Conservation (phyloP, 2,888 invertebrate genomes). For the Augiades crinisus region DNA sequence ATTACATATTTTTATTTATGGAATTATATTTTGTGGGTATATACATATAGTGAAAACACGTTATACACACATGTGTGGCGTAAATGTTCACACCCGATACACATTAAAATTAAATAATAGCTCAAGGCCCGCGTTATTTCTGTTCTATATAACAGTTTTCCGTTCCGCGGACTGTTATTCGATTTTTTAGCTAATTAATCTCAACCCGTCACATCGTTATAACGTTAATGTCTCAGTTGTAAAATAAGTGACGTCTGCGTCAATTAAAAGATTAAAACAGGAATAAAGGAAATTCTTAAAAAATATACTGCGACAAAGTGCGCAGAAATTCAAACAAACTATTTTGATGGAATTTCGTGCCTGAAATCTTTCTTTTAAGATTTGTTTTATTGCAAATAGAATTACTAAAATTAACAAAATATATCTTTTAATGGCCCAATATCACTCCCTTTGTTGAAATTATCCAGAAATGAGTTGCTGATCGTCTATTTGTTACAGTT, state of each 20-base stretch:
- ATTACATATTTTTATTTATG: no score
- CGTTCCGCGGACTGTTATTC: constrained; percentile 27
- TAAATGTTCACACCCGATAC: constrained; percentile 43
- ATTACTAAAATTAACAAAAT: no score
- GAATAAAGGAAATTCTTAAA: neutral
- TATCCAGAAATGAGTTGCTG: no score
- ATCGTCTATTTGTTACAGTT: no score
- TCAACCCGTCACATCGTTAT: constrained; percentile 26
- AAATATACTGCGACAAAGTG: neutral
- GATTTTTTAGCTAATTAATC: constrained; percentile 30
- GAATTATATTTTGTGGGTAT: no score
- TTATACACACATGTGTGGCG: constrained; percentile 11
- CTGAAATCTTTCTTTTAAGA: no score
- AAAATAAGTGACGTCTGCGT: neutral
- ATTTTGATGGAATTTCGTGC: no score
- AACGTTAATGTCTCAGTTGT: constrained; percentile 1
- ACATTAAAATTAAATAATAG: constrained; percentile 74
- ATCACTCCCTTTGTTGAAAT: no score
- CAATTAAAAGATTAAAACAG: neutral
- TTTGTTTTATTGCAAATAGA: no score
- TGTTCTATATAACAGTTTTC: constrained; percentile 54
- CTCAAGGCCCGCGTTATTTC: constrained; percentile 71
- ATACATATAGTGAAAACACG: neutral
- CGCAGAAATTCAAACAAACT: no score
- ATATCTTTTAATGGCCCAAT: no score